Conservation (phyloP, 1,140 invertebrate genomes). For the Maniola jurtina region DNA sequence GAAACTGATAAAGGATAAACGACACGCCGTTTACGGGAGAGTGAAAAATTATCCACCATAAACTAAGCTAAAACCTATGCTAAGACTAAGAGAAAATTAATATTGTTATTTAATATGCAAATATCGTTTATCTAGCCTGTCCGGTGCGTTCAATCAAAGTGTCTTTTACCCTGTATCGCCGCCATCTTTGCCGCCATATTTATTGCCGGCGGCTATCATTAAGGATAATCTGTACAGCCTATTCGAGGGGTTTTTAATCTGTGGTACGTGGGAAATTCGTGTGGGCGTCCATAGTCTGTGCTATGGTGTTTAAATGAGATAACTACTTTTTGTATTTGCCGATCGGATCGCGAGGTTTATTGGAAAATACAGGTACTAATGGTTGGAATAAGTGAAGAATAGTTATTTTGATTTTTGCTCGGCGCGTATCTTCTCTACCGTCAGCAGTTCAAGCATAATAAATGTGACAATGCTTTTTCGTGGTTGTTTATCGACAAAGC, state of each 20-base stretch:
- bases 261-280: conserved; percentile 31
- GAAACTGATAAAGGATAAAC: not conserved
- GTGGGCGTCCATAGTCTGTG: conserved; percentile 22
- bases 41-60: conserved; percentile 11
- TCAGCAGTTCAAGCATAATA: too few species aligned
- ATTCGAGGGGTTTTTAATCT: conserved; percentile 46
- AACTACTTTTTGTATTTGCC: conserved; percentile 24
- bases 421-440: too few species aligned
- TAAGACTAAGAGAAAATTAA: conserved; percentile 54
- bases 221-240: conserved; percentile 55
- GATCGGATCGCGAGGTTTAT: conserved; percentile 23
- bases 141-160: conserved; percentile 67
- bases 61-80: not conserved
- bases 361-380: conserved; percentile 6
- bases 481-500: too few species aligned
- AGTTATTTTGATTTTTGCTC: not conserved
- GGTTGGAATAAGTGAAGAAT: not conserved
- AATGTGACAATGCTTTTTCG: too few species aligned
- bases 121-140: conserved; percentile 62
- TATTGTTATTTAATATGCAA: conserved; percentile 68
- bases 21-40: not conserved
- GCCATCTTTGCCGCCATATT: conserved; percentile 51
- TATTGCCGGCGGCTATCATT: conserved; percentile 60
- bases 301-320: conserved; percentile 27
- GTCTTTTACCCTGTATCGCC: conserved; percentile 58